phyloP scores from a whole-genome alignment of 2,113 vertebrate genomes.

The Misgurnus anguillicaudatus region DNA sequence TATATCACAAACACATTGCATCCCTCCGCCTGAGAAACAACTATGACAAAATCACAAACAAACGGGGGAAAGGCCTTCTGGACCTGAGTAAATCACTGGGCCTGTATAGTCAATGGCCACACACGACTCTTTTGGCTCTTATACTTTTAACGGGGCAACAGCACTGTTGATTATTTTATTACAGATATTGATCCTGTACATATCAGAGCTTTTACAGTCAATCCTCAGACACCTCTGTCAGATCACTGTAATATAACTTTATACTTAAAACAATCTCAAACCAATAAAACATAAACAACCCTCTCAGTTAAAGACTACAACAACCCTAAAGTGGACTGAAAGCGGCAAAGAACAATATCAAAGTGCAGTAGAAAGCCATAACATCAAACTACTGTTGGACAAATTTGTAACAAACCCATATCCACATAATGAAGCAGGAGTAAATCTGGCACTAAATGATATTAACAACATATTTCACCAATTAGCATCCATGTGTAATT shows the following conservation, averaged over 20 bases:
- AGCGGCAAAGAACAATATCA: background rate
- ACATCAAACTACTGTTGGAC: too few species aligned
- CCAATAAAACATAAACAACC: background rate
- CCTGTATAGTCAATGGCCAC: background rate
- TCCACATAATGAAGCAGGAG: too few species aligned
- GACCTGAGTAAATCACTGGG: background rate
- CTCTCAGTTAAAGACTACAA: background rate
- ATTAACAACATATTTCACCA: too few species aligned
- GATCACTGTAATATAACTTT: background rate
- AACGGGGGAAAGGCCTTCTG: background rate
- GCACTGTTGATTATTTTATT: background rate
- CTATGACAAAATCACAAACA: background rate
- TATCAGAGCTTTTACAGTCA: background rate
- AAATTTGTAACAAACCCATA: too few species aligned
- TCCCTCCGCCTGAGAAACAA: background rate
- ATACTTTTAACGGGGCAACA: background rate
- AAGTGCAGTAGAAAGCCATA: background rate
- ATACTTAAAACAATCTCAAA: background rate
- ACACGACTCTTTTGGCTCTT: background rate
- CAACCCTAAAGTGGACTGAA: background rate
- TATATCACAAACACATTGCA: background rate
- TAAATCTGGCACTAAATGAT: too few species aligned
- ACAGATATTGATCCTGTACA: constrained; percentile 2
- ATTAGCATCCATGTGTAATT: too few species aligned
- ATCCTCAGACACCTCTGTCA: background rate